Conservation (phyloP, 2,888 invertebrate genomes). For the Idaea biselata region DNA sequence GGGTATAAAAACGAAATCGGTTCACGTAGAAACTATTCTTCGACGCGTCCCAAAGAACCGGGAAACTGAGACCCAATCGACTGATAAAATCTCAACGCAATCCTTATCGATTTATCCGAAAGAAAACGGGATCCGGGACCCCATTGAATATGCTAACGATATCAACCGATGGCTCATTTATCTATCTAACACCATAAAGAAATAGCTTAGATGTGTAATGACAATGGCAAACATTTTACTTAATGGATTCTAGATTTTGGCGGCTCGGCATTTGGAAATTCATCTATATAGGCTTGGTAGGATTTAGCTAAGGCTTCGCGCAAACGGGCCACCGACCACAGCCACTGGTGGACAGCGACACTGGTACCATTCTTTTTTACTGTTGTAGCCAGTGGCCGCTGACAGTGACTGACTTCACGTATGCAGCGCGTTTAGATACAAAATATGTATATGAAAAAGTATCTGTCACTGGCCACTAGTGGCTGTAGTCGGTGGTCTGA, state of each 20-base stretch:
- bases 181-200: constrained; percentile 2
- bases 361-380: no score
- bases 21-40: constrained; percentile 24
- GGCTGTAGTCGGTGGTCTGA: no score
- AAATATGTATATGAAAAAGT: no score
- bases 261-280: not conserved
- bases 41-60: constrained; percentile 23
- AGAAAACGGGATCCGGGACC: constrained; percentile 24
- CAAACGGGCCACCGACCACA: no score
- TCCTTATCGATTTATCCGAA: constrained; percentile 27
- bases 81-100: constrained; percentile 29
- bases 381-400: no score
- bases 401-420: no score
- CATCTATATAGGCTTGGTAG: no score
- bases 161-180: constrained; percentile 3
- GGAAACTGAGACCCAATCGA: constrained; percentile 31
- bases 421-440: no score
- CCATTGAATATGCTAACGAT: constrained; percentile 5
- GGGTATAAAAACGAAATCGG: constrained; percentile 23
- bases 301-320: no score
- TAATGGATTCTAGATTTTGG: not conserved
- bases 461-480: no score
- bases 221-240: not conserved
- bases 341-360: no score
- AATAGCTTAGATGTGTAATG: not conserved